Evolutionary conservation across 1,140 invertebrate genomes (phyloP).

Genomic region (Apis laboriosa): DNA sequence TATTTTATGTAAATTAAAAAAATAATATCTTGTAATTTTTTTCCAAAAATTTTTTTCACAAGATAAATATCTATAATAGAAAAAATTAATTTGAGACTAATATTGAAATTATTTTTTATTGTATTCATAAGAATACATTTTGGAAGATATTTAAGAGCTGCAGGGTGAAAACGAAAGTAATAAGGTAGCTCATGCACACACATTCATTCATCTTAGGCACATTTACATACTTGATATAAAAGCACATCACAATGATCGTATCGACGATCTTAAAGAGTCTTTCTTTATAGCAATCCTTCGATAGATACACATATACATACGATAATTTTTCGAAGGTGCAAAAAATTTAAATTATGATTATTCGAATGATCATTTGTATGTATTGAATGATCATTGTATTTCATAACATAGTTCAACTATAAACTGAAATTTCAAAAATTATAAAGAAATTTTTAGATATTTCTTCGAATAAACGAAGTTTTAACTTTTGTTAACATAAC

Average conservation of each 20-base stretch:
- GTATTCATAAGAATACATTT: slow-evolving; percentile 11
- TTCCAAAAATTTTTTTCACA: background rate
- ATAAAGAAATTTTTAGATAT: background rate
- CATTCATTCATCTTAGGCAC: slow-evolving; percentile 73
- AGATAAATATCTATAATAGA: background rate
- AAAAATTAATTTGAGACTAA: background rate
- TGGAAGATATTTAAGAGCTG: slow-evolving; percentile 27
- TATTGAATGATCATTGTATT: background rate
- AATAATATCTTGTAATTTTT: background rate
- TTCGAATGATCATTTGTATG: slow-evolving; percentile 31
- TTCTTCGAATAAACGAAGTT: background rate
- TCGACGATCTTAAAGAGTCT: slow-evolving; percentile 64
- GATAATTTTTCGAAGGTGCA: slow-evolving; percentile 46
- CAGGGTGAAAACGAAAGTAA: slow-evolving; percentile 22
- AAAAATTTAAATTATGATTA: slow-evolving; percentile 34
- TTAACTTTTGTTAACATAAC: background rate
- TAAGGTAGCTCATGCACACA: slow-evolving; percentile 54
- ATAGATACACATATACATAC: slow-evolving; percentile 60
- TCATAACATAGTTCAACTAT: background rate
- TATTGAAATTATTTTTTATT: background rate
- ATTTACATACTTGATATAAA: slow-evolving; percentile 70
- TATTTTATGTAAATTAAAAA: background rate
- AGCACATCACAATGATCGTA: slow-evolving; percentile 67
- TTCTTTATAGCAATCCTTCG: slow-evolving; percentile 57
- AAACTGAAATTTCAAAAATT: background rate